phyloP scores from a whole-genome alignment of 2,888 invertebrate species.

The Chydorus sphaericus region DNA sequence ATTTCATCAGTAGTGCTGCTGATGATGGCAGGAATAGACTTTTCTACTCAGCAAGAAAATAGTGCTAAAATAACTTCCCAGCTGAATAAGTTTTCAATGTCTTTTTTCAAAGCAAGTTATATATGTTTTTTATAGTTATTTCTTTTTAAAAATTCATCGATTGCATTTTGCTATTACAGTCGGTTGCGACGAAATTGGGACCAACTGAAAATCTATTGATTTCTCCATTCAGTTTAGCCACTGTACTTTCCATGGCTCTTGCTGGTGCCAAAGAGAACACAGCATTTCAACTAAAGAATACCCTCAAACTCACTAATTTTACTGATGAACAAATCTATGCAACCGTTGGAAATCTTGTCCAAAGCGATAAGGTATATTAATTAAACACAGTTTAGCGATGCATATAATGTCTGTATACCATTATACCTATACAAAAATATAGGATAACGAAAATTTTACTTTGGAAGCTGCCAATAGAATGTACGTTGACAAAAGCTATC shows the following conservation, averaged over 20 bases:
- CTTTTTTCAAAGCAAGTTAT: too few relatives aligned
- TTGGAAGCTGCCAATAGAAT: slow-evolving; percentile 56
- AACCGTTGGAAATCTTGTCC: not conserved
- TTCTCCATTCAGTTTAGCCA: slow-evolving; percentile 30
- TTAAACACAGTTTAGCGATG: not conserved
- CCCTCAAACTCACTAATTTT: not conserved
- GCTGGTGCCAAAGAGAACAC: slow-evolving; percentile 29
- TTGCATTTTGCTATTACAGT: slow-evolving; percentile 1
- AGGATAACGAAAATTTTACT: slow-evolving; percentile 30
- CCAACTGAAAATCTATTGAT: slow-evolving; percentile 24
- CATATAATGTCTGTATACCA: not conserved
- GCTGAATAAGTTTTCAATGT: too few relatives aligned
- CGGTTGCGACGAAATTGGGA: not conserved
- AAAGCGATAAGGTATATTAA: not conserved
- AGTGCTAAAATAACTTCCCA: too few relatives aligned
- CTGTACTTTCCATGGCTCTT: slow-evolving; percentile 29
- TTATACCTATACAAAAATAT: not conserved
- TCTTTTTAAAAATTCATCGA: too few relatives aligned
- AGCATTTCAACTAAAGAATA: slow-evolving; percentile 8
- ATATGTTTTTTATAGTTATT: not conserved
- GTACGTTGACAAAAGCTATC: slow-evolving; percentile 39
- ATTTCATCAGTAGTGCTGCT: too few relatives aligned
- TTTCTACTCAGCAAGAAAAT: too few relatives aligned
- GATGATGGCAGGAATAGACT: too few relatives aligned
- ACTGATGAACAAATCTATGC: not conserved